phyloP scores from a whole-genome alignment of 2,888 invertebrate species.

The Tortrix viridana region DNA sequence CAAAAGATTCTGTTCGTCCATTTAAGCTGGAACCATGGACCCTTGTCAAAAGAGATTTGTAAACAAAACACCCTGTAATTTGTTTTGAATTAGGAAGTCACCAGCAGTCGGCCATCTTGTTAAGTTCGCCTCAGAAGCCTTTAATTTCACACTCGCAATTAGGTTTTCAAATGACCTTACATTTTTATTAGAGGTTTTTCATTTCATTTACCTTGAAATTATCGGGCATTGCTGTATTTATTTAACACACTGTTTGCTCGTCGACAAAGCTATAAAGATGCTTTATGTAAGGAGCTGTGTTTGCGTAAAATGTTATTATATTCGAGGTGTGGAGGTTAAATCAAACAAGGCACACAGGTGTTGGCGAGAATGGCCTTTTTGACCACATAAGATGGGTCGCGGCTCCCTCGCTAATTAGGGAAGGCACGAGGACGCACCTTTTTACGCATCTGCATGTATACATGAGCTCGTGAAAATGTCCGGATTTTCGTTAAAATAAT shows the following conservation, averaged over 20 bases:
- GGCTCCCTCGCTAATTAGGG: conserved; percentile 52
- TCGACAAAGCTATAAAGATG: conserved; percentile 6
- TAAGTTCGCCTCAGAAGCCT: conserved; percentile 33
- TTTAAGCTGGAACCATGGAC: conserved; percentile 58
- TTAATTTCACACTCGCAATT: conserved; percentile 35
- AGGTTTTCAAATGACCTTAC: conserved; percentile 2
- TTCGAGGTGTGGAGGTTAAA: conserved; percentile 31
- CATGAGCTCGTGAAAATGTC: conserved; percentile 27
- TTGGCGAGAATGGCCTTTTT: conserved; percentile 44
- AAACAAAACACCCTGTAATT: conserved; percentile 73
- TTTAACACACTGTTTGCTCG: neutral
- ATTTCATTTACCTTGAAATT: neutral
- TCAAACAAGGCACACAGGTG: conserved; percentile 49
- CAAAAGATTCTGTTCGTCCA: conserved; percentile 34
- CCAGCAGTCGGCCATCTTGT: conserved; percentile 42
- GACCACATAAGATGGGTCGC: conserved; percentile 50
- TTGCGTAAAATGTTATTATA: conserved; percentile 29
- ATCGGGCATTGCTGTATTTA: neutral
- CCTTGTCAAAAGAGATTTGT: conserved; percentile 76
- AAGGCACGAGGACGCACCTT: conserved; percentile 41
- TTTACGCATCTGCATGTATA: conserved; percentile 40
- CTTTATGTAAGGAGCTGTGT: conserved; percentile 10
- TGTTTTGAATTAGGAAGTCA: conserved; percentile 70
- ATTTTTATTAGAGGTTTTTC: neutral
- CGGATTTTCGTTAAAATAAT: conserved; percentile 54